Base-by-base conservation (phyloP, 2,113 vertebrate genomes). In the Casuarius casuarius region DNA sequence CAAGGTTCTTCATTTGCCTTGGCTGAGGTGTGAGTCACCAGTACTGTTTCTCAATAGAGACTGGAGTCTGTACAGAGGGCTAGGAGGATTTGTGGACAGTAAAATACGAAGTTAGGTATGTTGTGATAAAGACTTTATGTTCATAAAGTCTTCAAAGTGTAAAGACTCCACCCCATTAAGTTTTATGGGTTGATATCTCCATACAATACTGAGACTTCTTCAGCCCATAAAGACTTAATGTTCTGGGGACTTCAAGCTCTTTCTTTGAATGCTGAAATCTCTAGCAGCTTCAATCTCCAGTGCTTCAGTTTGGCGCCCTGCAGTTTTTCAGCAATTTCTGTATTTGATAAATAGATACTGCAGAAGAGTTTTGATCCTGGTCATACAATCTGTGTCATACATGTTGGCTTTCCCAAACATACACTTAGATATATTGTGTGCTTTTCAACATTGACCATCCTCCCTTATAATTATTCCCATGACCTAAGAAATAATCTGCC, bases 1-100 rank as follows among this genome's bases (percentile, higher is more conserved):
- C 81, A 66, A 91, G 92, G 89, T 62, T 91, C 91, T 91, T 89
- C 3, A 0, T 90, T 95, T 92, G 44, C 84, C 91, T 87, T 85
- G 84, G 77, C 87, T 79, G 96, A 93, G 97, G 74, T 70, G 67
- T 87, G 84, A 95, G 92, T 96, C 93, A 86, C 84, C 65, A 22
- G 38, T 26, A 20, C 67, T 29, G 2, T 52, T 77, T 63, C 87
- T 86, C 20, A 16, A 31, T 56, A 83, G 70, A 0, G 9, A 95
- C 48, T 71, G 46, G 40, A 62, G 54, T 31, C 71, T 68, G 48
- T 81, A 42, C 44, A 70, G 77, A 73, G 56, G 8, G 31, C 75
- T 67, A n/a, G 49, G 79, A 85, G 65, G 58, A 68, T 68, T 86
- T 71, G 90, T 87, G 58, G 52, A 70, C 77, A 62, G 35, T 68